Conservation (phyloP, 2,113 vertebrate genomes). For the Oreotrochilus melanogaster region DNA sequence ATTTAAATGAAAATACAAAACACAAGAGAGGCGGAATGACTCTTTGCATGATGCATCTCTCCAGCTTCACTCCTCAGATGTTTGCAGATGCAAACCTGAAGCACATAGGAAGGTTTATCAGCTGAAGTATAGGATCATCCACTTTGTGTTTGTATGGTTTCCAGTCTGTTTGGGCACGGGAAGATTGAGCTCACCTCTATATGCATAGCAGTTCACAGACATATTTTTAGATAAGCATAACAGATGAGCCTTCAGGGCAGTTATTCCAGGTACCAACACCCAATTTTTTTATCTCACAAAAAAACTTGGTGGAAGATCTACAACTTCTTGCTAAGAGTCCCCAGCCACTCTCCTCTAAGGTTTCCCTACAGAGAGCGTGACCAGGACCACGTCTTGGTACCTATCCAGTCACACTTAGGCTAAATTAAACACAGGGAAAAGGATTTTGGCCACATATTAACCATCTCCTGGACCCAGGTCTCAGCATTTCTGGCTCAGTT, state of each 20-base stretch:
- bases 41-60: background rate
- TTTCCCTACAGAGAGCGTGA: background rate
- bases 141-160: background rate
- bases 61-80: background rate
- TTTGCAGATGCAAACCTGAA: background rate
- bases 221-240: background rate
- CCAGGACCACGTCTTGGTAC: background rate
- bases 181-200: background rate
- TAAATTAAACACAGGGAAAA: slow-evolving; percentile 49
- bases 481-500: slow-evolving; percentile 53
- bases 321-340: background rate
- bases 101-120: background rate
- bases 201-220: background rate
- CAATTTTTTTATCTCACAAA: background rate
- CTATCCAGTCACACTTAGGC: slow-evolving; percentile 19
- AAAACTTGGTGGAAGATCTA: background rate
- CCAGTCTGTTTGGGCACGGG: background rate
- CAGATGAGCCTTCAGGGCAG: background rate
- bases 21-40: background rate
- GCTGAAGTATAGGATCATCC: background rate
- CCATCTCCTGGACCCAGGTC: background rate
- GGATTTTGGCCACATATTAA: slow-evolving; percentile 34
- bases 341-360: slow-evolving; percentile 14
- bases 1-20: background rate
- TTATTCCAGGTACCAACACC: background rate